Evolutionary conservation across 2,888 invertebrate genomes (phyloP).

Genomic region (Altica lythri): DNA sequence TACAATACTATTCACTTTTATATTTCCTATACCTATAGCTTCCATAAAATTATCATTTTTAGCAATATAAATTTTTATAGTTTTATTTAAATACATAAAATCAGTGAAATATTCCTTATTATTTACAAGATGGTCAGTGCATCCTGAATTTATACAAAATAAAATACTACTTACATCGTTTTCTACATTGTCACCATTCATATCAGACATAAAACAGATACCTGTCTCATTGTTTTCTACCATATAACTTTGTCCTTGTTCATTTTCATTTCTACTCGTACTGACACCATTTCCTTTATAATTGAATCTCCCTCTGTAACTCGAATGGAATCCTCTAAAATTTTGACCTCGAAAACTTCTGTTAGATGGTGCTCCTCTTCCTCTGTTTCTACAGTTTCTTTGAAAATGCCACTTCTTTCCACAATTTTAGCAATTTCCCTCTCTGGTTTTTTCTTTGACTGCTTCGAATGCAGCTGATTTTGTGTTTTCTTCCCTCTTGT

Average conservation of each 20-base stretch:
- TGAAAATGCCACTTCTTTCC: too few relatives aligned
- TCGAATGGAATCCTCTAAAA: too few relatives aligned
- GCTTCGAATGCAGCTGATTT: too few relatives aligned
- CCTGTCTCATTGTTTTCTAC: neutral
- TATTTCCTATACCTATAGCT: constrained; percentile 34
- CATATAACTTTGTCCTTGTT: neutral
- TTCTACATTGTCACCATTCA: neutral
- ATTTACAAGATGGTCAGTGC: constrained; percentile 22
- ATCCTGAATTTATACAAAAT: constrained; percentile 16
- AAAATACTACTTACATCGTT: neutral
- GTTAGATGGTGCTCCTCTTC: too few relatives aligned
- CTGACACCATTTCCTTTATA: neutral
- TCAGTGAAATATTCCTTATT: constrained; percentile 16
- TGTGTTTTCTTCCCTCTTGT: too few relatives aligned
- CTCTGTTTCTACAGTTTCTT: too few relatives aligned
- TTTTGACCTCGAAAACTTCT: too few relatives aligned
- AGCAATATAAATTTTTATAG: constrained; percentile 5
- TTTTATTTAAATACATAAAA: neutral
- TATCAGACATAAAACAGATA: neutral
- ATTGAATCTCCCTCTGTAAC: too few relatives aligned
- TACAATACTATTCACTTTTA: constrained; percentile 27
- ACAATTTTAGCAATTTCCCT: too few relatives aligned
- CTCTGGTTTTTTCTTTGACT: too few relatives aligned
- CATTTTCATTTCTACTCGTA: neutral
- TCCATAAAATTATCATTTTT: constrained; percentile 1